Evolutionary conservation across 2,888 invertebrate species (phyloP).

Genomic region (Aphidoletes aphidimyza): DNA sequence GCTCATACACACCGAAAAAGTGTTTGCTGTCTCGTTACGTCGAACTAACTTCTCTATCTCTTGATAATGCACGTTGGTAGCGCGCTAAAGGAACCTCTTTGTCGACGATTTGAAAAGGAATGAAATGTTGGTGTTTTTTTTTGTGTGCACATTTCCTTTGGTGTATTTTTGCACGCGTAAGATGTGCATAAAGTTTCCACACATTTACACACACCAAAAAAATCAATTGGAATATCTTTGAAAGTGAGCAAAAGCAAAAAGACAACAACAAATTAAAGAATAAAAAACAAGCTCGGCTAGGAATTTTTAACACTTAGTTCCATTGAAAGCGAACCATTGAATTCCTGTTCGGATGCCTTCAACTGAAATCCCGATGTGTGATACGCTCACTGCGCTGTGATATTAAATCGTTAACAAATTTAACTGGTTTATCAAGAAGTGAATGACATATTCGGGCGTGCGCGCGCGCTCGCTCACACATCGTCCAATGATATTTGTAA

Average conservation of each 20-base stretch:
- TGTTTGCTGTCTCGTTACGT: conserved; percentile 5
- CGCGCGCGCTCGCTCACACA: too few species aligned
- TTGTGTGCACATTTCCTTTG: conserved; percentile 13
- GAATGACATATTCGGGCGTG: conserved; percentile 20
- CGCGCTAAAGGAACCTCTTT: neutral
- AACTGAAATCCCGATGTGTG: neutral
- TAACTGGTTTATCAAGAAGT: conserved; percentile 49
- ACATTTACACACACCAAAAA: neutral
- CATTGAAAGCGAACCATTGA: conserved; percentile 31
- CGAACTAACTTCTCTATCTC: too few species aligned
- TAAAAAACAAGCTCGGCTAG: neutral
- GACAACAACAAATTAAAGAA: neutral
- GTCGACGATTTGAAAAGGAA: neutral
- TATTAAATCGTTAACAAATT: conserved; percentile 49
- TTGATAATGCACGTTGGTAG: too few species aligned
- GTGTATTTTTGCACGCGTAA: neutral
- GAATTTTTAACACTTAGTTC: conserved; percentile 51
- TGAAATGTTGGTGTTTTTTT: too few species aligned
- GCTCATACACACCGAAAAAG: neutral
- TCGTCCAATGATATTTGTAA: conserved; percentile 51
- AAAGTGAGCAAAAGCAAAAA: neutral
- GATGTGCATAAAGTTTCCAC: neutral
- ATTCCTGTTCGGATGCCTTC: conserved; percentile 31
- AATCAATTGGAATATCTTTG: conserved; percentile 30
- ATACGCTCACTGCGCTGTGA: neutral